Evolutionary conservation across 2,113 vertebrate species (phyloP), one percentile per base, ranked within the genome.

Genomic region (Eolophus roseicapilla): DNA sequence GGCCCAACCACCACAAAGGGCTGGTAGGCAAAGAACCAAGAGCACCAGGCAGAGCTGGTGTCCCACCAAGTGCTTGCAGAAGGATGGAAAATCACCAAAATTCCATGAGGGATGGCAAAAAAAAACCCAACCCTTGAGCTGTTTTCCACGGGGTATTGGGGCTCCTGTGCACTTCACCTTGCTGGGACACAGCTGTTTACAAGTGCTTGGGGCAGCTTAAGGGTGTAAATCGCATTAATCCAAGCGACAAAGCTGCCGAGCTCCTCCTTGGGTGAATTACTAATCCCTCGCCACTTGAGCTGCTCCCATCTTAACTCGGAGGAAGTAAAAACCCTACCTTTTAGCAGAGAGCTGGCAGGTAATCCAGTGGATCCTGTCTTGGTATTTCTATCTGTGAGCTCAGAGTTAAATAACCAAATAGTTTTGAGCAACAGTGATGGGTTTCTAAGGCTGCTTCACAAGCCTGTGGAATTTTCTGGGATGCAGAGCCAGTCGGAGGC

Each of bases 201-300:
- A 41, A 69, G 59, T 10, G 3, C 78, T 43, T 1, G 0, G 82
- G 63, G 87, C 79, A 69, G 91, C 80, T 96, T 74, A 88, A 57
- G 89, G 73, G 89, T 65, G 80, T 86, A 96, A 96, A 96, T 81
- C 69, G 3, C 73, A 14, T 78, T 92, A 94, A 96, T 95, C 88
- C 86, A 5, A 50, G 60, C 1, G 2, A 86, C 86, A 90, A 94
- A 92, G 83, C 84, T 24, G 50, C 8, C 1, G 1, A 2, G 27
- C 75, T 94, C 91, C 78, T 90, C 91, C 92, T 73, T 1, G 17
- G 69, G 8, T 35, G 73, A 81, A 31, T 80, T 53, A 67, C 92
- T 93, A 86, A 93, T 92, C 94, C 82, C 86, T 70, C 6, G 3
- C n/a, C 27, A 4, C 31, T 57, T 24, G 37, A 82, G 71, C 71